Evolutionary conservation across 2,888 invertebrate species (phyloP).

Genomic region (Caenorhabditis sinica): DNA sequence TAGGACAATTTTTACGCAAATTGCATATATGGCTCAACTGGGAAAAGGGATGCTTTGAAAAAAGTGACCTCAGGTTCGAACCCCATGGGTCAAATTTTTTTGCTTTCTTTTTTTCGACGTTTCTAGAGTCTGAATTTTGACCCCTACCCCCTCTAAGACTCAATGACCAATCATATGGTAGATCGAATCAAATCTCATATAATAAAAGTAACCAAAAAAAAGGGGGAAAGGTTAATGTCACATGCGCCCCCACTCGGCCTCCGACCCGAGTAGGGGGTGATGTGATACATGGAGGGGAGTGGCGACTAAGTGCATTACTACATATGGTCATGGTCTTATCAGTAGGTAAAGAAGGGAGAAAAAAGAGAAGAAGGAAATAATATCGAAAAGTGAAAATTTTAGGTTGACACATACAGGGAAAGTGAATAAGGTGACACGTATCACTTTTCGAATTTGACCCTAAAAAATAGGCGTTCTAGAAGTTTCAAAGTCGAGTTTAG

Average conservation of each 20-base stretch:
- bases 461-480: too few relatives aligned
- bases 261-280: neutral
- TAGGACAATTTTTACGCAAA: neutral
- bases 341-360: neutral
- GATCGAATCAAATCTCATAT: neutral
- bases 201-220: too few relatives aligned
- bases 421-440: too few relatives aligned
- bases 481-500: too few relatives aligned
- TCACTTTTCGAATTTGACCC: too few relatives aligned
- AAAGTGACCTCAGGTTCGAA: too few relatives aligned
- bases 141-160: too few relatives aligned
- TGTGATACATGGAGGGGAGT: neutral
- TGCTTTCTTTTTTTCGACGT: too few relatives aligned
- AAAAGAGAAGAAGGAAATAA: neutral
- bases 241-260: neutral
- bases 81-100: too few relatives aligned
- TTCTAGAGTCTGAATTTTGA: too few relatives aligned
- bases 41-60: neutral
- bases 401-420: too few relatives aligned
- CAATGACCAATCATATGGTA: too few relatives aligned
- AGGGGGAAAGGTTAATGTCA: neutral
- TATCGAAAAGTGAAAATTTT: neutral
- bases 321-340: constrained; percentile 16
- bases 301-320: constrained; percentile 15
- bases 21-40: neutral